Evolutionary conservation across 2,888 invertebrate genomes (phyloP).

Genomic region (Axea sp.): DNA sequence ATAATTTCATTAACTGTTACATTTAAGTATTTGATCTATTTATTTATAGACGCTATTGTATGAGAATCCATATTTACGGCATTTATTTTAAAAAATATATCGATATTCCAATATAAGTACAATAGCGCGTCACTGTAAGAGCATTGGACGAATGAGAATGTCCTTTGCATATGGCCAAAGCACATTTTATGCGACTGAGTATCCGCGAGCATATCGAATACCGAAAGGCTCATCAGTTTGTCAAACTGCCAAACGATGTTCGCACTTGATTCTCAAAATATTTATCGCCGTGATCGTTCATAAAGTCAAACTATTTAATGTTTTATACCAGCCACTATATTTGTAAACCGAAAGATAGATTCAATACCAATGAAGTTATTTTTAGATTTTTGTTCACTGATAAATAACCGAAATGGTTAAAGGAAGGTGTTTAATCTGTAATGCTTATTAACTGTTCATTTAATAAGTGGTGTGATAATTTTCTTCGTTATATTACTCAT

Average conservation of each 20-base stretch:
- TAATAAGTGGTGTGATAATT: conserved; percentile 34
- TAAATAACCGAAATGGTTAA: conserved; percentile 12
- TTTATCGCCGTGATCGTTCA: conserved; percentile 39
- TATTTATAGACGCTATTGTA: too few relatives aligned
- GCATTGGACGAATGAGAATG: too few relatives aligned
- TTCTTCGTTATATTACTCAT: conserved; percentile 27
- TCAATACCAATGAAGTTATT: conserved; percentile 7
- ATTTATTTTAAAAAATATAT: too few relatives aligned
- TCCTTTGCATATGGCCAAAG: too few relatives aligned
- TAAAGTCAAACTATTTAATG: conserved; percentile 28
- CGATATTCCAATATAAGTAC: too few relatives aligned
- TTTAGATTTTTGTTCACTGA: conserved; percentile 26
- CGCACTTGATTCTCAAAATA: conserved; percentile 61
- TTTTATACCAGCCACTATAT: conserved; percentile 11
- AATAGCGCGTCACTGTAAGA: too few relatives aligned
- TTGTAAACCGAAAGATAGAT: conserved; percentile 1
- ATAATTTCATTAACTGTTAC: too few relatives aligned
- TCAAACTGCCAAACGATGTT: conserved; percentile 73
- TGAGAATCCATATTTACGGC: too few relatives aligned
- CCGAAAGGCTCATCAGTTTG: conserved; percentile 67
- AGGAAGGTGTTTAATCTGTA: conserved; percentile 28
- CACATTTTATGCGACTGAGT: too few relatives aligned
- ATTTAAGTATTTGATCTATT: too few relatives aligned
- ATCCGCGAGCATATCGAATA: conserved; percentile 61
- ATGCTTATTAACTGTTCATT: conserved; percentile 38